These are phyloP conservation scores for Tyto alba DNA, from an alignment of 2,113 vertebrate genomes.

Conservation along the genomic window DNA sequence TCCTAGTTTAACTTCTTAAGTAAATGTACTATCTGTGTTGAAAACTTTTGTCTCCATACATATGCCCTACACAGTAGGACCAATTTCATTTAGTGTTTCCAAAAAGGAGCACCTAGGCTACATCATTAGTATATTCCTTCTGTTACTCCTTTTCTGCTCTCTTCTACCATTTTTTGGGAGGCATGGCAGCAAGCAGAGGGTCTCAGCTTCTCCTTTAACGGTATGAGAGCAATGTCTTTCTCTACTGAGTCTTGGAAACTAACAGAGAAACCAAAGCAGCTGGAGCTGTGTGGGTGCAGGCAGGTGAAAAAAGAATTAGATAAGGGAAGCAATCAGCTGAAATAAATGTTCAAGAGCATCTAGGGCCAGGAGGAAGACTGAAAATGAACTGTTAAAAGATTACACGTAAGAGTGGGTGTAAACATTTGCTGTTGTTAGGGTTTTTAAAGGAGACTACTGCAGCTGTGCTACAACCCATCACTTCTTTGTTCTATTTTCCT, in stretches of 20 bases:
- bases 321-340: not conserved
- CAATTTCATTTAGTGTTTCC: not conserved
- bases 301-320: not conserved
- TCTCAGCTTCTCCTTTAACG: not conserved
- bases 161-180: not conserved
- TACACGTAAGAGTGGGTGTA: not conserved
- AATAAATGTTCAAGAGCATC: not conserved
- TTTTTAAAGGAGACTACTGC: not conserved
- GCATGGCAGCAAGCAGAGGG: not conserved
- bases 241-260: not conserved
- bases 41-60: not conserved
- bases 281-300: not conserved
- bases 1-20: not conserved
- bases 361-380: not conserved
- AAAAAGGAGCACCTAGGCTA: not conserved
- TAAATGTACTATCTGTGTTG: not conserved
- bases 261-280: not conserved
- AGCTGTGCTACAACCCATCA: not conserved
- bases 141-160: not conserved
- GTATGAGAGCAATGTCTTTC: not conserved
- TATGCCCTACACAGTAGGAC: not conserved
- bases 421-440: not conserved
- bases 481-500: not conserved
- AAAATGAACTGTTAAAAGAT: not conserved
- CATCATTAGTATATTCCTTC: not conserved